A percentile compares a stretch with the other conserved stretches of the same genome.
These are phyloP conservation scores for Silvanus unidentatus DNA, from an alignment of 2,888 invertebrate species.

Conservation along the genomic window DNA sequence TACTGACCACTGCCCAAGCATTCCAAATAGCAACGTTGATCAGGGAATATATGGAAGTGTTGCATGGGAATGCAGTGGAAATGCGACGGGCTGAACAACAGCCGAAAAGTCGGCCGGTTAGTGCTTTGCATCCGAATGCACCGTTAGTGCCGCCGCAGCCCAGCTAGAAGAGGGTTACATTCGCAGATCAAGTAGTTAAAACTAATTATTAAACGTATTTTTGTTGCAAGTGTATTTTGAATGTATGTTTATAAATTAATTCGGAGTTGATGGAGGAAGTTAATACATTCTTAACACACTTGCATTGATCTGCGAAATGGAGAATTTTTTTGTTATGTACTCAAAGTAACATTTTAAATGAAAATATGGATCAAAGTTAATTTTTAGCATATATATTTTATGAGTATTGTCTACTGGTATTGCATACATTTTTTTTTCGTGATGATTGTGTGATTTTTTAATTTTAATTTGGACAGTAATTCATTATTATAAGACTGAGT, in stretches of 20 bases:
- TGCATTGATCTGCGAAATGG: constrained; percentile 13
- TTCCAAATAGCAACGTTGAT: constrained; percentile 90
- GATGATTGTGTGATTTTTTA: no score
- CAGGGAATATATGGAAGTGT: constrained; percentile 76
- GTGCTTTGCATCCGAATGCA: constrained; percentile 45
- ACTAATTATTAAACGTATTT: constrained; percentile 27
- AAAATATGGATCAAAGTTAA: no score
- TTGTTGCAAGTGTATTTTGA: constrained; percentile 3
- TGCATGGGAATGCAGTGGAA: constrained; percentile 32
- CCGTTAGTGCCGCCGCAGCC: constrained; percentile 56
- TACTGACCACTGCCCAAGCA: constrained; percentile 87
- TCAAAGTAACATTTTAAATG: no score
- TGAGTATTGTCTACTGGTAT: no score
- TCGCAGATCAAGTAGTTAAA: constrained; percentile 45
- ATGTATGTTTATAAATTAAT: constrained; percentile 8
- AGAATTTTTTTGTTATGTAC: no score
- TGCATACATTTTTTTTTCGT: no score
- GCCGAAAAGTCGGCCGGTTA: constrained; percentile 47
- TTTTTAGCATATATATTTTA: no score
- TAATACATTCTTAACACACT: constrained; percentile 10
- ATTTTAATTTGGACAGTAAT: no score
- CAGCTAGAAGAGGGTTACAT: constrained; percentile 51
- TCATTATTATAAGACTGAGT: no score
- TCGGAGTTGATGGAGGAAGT: background rate
- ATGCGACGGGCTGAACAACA: constrained; percentile 35